These are phyloP conservation scores for Gerris buenoi DNA, from an alignment of 1,140 invertebrate genomes.

Conservation along the genomic window DNA sequence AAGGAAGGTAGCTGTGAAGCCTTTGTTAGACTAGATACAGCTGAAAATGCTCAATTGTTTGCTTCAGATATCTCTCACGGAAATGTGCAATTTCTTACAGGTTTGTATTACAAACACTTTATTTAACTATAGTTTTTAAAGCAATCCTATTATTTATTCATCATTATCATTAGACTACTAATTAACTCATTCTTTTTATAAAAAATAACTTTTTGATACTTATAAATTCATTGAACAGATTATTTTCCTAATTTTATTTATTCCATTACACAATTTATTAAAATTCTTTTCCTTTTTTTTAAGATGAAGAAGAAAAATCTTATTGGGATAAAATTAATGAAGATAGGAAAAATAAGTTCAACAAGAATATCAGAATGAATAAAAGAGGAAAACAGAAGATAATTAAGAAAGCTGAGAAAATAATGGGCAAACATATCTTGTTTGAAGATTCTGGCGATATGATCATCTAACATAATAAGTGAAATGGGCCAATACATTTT, in stretches of 20 bases:
- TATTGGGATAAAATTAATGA: slow-evolving; percentile 48
- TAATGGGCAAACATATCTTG: not conserved
- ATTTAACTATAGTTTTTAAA: too few relatives aligned
- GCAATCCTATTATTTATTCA: too few relatives aligned
- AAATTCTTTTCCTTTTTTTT: slow-evolving; percentile 19
- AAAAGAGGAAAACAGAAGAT: slow-evolving; percentile 46
- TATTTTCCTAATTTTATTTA: too few relatives aligned
- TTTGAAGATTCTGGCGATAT: too few relatives aligned
- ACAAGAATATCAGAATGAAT: slow-evolving; percentile 34
- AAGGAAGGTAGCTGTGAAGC: slow-evolving; percentile 29
- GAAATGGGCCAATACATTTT: too few relatives aligned
- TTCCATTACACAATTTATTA: too few relatives aligned
- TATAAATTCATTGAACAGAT: too few relatives aligned
- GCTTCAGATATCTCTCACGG: not conserved
- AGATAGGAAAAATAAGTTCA: slow-evolving; percentile 40
- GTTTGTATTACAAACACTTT: too few relatives aligned
- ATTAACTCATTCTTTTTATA: too few relatives aligned
- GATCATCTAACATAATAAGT: too few relatives aligned
- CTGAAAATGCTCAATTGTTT: slow-evolving; percentile 13
- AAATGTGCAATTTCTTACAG: not conserved
- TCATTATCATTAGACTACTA: too few relatives aligned
- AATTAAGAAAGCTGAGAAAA: slow-evolving; percentile 38
- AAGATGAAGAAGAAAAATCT: slow-evolving; percentile 39
- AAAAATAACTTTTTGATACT: too few relatives aligned
- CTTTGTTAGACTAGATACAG: slow-evolving; percentile 41